A percentile compares a stretch with the other conserved stretches of the same genome.
Conservation (phyloP, 2,888 invertebrate species). For the Epinotia ramella region DNA sequence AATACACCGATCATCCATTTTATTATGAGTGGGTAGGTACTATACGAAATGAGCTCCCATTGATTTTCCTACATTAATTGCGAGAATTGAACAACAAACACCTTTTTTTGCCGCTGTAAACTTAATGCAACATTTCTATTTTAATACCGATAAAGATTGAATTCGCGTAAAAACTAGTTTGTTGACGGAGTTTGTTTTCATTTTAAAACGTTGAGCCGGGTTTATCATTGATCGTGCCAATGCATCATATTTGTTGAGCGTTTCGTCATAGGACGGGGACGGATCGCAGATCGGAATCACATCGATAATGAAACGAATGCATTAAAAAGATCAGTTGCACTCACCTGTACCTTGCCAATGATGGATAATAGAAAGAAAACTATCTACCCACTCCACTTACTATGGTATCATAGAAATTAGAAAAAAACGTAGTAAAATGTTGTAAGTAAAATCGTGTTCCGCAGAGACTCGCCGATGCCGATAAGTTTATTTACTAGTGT, state of each 20-base stretch:
- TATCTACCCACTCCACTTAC: background rate
- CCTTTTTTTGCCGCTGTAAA: constrained; percentile 38
- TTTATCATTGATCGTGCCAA: constrained; percentile 75
- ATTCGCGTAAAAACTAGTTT: constrained; percentile 49
- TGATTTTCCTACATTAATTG: constrained; percentile 79
- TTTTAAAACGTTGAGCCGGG: constrained; percentile 60
- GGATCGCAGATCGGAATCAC: constrained; percentile 66
- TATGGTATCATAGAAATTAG: background rate
- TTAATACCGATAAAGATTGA: constrained; percentile 42
- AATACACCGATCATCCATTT: constrained; percentile 71
- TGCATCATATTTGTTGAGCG: constrained; percentile 81
- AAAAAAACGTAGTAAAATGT: background rate
- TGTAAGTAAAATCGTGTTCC: constrained; percentile 29
- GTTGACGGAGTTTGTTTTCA: constrained; percentile 49
- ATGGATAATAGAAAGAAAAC: constrained; percentile 39
- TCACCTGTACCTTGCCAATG: constrained; percentile 53
- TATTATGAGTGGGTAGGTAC: constrained; percentile 67
- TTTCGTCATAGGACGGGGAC: constrained; percentile 68
- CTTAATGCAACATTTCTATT: constrained; percentile 46
- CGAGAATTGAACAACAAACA: constrained; percentile 59
- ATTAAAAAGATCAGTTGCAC: constrained; percentile 64
- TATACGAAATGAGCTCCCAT: constrained; percentile 78
- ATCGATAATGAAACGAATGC: constrained; percentile 70
- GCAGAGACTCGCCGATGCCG: constrained; percentile 15
- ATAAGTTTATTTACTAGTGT: constrained; percentile 34